phyloP scores from a whole-genome alignment of 2,797 vertebrate genomes.

The Setipinna tenuifilis region DNA sequence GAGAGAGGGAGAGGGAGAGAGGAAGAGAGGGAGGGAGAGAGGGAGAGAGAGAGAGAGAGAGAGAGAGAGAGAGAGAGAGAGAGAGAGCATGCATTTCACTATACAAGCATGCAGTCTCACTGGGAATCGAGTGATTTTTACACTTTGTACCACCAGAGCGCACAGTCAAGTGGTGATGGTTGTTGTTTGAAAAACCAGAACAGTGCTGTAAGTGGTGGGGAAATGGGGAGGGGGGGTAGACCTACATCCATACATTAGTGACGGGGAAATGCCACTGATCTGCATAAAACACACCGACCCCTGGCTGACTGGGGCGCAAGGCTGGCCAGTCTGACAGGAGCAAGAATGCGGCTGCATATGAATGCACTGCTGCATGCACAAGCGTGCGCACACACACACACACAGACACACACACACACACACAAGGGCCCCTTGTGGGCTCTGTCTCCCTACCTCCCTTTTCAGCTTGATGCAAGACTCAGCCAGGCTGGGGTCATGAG shows the following conservation, averaged over 20 bases:
- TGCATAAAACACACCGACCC: conserved; percentile 21
- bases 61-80: too few relatives aligned
- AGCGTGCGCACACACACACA: neutral
- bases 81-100: neutral
- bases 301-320: conserved; percentile 24
- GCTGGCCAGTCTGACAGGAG: conserved; percentile 32
- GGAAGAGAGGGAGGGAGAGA: too few relatives aligned
- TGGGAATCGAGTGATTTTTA: neutral
- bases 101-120: neutral
- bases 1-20: too few relatives aligned
- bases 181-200: neutral
- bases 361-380: neutral
- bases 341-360: neutral
- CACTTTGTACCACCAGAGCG: neutral
- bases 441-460: conserved; percentile 25
- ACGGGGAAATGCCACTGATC: neutral
- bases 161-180: neutral
- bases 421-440: conserved; percentile 27
- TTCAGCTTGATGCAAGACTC: conserved; percentile 39
- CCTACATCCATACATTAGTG: neutral
- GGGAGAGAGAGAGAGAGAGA: too few relatives aligned
- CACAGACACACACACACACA: conserved; percentile 3
- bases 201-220: neutral
- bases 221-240: neutral
- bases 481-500: conserved; percentile 46